Evolutionary conservation across 1,140 invertebrate species (phyloP).

Genomic region (Octopus bimaculoides): DNA sequence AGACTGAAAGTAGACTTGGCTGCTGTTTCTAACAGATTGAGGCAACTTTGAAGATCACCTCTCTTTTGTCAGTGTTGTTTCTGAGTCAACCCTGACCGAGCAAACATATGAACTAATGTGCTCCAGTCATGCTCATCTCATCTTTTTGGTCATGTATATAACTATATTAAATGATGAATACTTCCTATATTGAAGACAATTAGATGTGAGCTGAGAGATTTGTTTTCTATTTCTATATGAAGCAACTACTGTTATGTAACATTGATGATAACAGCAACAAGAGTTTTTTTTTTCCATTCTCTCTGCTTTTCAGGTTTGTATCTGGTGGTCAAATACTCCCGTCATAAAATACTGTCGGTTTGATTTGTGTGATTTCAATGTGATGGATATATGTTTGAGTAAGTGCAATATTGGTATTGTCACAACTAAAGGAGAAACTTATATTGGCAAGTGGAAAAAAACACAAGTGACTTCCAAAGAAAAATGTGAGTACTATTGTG

Average conservation of each 20-base stretch:
- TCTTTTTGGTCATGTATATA: no score
- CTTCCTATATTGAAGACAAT: no score
- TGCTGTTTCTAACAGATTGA: no score
- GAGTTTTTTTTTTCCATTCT: not conserved
- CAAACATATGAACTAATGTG: no score
- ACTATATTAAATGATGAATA: no score
- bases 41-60: no score
- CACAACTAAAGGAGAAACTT: conserved; percentile 69
- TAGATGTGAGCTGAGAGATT: no score
- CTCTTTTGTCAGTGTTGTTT: no score
- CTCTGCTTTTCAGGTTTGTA: conserved; percentile 49
- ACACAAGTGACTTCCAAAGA: not conserved
- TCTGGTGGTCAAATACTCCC: conserved; percentile 69
- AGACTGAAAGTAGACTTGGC: no score
- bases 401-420: conserved; percentile 63
- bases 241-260: not conserved
- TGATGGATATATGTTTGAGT: conserved; percentile 64
- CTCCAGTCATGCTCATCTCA: no score
- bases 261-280: not conserved
- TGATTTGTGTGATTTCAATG: conserved; percentile 62
- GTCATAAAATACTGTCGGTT: conserved; percentile 65
- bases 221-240: not conserved
- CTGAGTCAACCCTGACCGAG: no score
- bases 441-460: conserved; percentile 57
- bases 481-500: not conserved